A percentile compares a stretch with the other conserved stretches of the same genome.
Evolutionary conservation across 2,113 vertebrate genomes (phyloP).

Genomic region (Cryptotis parvus): DNA sequence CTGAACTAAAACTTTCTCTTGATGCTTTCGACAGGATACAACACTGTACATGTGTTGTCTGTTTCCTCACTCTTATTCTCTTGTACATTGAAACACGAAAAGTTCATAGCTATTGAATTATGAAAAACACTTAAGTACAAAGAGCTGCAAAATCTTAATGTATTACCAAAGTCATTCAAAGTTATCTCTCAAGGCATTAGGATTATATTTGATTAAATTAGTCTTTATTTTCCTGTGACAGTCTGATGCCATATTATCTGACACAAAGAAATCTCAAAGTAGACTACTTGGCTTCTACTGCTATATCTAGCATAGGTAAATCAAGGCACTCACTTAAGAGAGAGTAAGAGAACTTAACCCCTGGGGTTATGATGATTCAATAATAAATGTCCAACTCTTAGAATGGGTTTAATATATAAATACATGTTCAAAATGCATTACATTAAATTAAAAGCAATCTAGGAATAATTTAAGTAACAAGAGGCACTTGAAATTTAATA

Average conservation of each 20-base stretch:
- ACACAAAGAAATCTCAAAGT: background rate
- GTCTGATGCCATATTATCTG: background rate
- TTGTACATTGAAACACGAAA: background rate
- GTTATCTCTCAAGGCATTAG: background rate
- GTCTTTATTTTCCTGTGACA: background rate
- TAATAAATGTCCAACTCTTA: background rate
- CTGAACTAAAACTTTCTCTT: background rate
- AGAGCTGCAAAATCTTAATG: background rate
- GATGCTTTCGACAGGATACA: background rate
- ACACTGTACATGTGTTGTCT: fast-evolving
- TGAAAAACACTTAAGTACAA: background rate
- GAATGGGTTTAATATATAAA: background rate
- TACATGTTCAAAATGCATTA: background rate
- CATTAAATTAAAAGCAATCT: background rate
- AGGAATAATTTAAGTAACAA: background rate
- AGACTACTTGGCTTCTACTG: background rate
- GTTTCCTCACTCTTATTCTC: background rate
- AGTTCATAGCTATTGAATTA: background rate
- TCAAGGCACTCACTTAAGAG: background rate
- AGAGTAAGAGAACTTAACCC: background rate
- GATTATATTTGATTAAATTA: background rate
- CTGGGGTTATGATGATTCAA: background rate
- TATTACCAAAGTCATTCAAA: background rate
- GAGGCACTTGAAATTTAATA: background rate
- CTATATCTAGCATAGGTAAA: background rate